Evolutionary conservation across 2,888 invertebrate species (phyloP).

Genomic region (Rhorus exstirpatorius): DNA sequence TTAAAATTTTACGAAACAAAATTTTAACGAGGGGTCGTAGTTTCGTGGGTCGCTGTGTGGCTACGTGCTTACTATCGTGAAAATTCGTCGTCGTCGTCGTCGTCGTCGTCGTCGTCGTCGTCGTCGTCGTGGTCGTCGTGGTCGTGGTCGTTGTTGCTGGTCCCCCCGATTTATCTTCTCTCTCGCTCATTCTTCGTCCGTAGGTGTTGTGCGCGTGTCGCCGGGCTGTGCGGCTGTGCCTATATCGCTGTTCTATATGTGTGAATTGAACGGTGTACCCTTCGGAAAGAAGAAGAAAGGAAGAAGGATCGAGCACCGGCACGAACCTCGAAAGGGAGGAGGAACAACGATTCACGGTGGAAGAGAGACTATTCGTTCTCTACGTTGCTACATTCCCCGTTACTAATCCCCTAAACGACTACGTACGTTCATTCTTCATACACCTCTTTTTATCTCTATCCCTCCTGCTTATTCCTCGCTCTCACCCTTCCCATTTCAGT

Average conservation of each 20-base stretch:
- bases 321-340: constrained; percentile 67
- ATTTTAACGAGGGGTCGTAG: constrained; percentile 45
- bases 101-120: constrained; percentile 15
- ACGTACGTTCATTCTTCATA: constrained; percentile 62
- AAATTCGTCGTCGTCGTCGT: constrained; percentile 56
- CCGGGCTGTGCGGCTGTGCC: constrained; percentile 59
- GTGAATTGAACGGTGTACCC: constrained; percentile 67
- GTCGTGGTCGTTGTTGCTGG: constrained; percentile 36
- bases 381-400: constrained; percentile 51
- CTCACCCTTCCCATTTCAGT: constrained; percentile 15
- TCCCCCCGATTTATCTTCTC: constrained; percentile 32
- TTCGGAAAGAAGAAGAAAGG: constrained; percentile 64
- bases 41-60: constrained; percentile 56
- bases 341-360: constrained; percentile 64
- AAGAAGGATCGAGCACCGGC: constrained; percentile 67
- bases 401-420: constrained; percentile 56
- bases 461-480: neutral
- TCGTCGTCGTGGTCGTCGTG: constrained; percentile 30
- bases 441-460: constrained; percentile 30
- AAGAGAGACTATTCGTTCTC: constrained; percentile 64
- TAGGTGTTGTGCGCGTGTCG: constrained; percentile 62
- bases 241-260: constrained; percentile 65
- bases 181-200: constrained; percentile 38
- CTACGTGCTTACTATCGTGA: constrained; percentile 56
- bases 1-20: constrained; percentile 11